Conservation (phyloP, 2,888 invertebrate genomes). For the Congeria kusceri region DNA sequence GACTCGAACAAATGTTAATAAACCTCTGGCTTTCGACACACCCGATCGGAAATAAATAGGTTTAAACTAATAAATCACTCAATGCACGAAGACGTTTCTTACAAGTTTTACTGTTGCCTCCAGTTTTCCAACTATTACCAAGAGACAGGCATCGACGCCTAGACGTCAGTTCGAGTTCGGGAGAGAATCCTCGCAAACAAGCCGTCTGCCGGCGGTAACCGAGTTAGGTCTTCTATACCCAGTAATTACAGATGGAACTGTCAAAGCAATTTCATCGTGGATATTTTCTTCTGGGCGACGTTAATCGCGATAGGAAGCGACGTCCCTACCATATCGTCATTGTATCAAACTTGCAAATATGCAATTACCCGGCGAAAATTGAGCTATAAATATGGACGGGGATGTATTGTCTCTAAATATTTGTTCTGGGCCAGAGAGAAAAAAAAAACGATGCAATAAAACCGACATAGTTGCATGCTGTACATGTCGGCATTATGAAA, state of each 20-base stretch:
- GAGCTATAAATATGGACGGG: constrained; percentile 2
- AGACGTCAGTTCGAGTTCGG: constrained; percentile 49
- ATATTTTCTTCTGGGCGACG: constrained; percentile 45
- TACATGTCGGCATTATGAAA: no score
- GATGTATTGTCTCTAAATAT: constrained; percentile 1
- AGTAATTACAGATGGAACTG: constrained; percentile 45
- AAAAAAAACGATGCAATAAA: no score
- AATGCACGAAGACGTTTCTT: no score
- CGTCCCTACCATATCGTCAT: constrained; percentile 39
- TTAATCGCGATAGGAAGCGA: constrained; percentile 41
- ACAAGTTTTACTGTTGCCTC: no score
- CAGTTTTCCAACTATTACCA: no score
- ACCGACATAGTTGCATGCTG: no score
- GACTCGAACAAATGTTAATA: no score
- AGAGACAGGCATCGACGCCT: background rate
- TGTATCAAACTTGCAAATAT: constrained; percentile 48
- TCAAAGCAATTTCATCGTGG: constrained; percentile 39
- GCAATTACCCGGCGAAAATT: constrained; percentile 30
- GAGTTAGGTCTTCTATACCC: constrained; percentile 49
- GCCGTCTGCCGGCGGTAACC: constrained; percentile 43
- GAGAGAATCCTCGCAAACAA: constrained; percentile 35
- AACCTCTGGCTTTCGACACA: no score
- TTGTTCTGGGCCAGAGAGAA: background rate
- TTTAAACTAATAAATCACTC: no score
- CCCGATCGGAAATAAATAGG: no score